Evolutionary conservation across 2,113 vertebrate genomes (phyloP).

Genomic region (Elephas maximus): DNA sequence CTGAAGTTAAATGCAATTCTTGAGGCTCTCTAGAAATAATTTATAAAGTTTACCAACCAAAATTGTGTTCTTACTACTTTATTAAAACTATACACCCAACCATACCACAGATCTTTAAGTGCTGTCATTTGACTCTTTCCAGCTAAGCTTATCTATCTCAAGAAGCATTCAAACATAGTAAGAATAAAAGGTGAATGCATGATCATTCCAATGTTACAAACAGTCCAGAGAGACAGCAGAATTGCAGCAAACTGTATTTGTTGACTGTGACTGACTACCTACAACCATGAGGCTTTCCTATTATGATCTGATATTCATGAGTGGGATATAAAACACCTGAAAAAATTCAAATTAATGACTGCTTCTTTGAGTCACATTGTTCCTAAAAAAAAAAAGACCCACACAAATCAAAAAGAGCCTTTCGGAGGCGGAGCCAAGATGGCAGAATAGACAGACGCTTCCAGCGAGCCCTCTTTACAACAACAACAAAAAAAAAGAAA

Average conservation of each 20-base stretch:
- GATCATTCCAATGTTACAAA: neutral
- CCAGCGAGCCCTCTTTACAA: no score
- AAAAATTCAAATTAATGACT: neutral
- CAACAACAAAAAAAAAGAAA: no score
- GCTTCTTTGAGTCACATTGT: neutral
- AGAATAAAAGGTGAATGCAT: neutral
- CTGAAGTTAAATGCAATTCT: neutral
- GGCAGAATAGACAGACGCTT: no score
- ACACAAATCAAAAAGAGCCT: neutral
- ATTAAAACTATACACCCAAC: no score
- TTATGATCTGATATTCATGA: neutral
- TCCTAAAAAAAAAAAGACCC: neutral
- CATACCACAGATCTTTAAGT: neutral
- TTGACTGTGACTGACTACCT: accelerated
- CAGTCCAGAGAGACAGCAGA: neutral
- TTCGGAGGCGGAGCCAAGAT: no score
- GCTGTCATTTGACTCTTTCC: slow-evolving; percentile 25
- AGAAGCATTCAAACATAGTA: slow-evolving; percentile 39
- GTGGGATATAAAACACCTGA: accelerated
- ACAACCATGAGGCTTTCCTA: neutral
- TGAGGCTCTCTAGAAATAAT: neutral
- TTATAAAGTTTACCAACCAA: neutral
- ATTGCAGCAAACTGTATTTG: neutral
- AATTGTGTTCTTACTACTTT: neutral
- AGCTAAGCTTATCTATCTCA: neutral